Base-by-base conservation (phyloP, 1,140 invertebrate species). In the Bombus polaris region DNA sequence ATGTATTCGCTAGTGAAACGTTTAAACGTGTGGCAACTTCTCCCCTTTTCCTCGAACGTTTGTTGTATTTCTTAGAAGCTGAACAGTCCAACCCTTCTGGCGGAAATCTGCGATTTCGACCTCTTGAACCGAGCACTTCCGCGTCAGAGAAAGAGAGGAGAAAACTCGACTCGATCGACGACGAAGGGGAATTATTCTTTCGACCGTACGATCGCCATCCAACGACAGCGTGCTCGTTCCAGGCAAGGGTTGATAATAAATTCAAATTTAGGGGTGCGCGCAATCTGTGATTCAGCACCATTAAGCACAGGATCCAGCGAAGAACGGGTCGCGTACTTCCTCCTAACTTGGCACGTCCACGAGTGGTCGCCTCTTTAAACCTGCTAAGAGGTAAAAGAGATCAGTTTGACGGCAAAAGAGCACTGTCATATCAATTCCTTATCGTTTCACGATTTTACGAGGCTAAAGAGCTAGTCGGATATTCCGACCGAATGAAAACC, bases 261-360 rank as follows among this genome's bases (percentile, higher is more conserved):
- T 94, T 93, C 90, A 92, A 93, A 94, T 94, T 93, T 93, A 94
- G 94, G 93, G 94, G 93, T 92, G 92, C 85, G 83, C 91, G 93
- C 94, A 94, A 95, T 95, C 94, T 95, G 94, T 94, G 94, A 95
- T 95, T 95, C 94, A 95, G 94, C 94, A 90, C 94, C 94, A 95
- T 95, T 94, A 95, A 95, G 93, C 94, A 94, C 92, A 94, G 92
- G 91, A 94, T 94, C 91, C 92, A 92, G 88, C 91, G 90, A 91
- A 92, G 92, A 91, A 83, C 66, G 79, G 76, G 74, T 70, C 83
- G 72, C 73, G 39, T 83, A 91, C 87, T 92, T 90, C 91, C 91
- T 91, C 88, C 76, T 78, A 91, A 93, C 91, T 93, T 93, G 91
- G 90, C 91, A 90, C 87, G 90, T 90, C 82, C 86, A 79, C 83